phyloP scores from a whole-genome alignment of 37 sponge, comb jelly and placozoan species.

The Chondrosia reniformis region DNA sequence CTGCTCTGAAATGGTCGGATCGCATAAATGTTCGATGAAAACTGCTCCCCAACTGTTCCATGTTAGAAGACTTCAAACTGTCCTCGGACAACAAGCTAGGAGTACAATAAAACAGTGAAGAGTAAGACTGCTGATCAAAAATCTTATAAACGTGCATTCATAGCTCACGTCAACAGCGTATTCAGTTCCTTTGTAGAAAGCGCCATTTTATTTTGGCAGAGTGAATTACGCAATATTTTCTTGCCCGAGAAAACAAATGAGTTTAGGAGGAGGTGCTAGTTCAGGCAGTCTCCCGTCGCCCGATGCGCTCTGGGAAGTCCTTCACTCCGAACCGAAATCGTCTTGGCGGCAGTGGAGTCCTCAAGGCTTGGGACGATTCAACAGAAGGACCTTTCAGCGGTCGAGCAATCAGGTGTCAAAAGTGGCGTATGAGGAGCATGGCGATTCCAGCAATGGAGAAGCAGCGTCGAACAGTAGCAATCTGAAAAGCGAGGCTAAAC shows the following conservation, averaged over 20 bases:
- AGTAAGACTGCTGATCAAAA: not conserved
- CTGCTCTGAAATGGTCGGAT: constrained; percentile 86
- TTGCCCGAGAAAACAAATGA: no score
- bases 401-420: not conserved
- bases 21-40: constrained; percentile 72
- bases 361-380: no score
- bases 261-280: no score
- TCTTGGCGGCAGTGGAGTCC: no score
- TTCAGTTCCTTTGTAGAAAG: constrained; percentile 64
- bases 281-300: not conserved
- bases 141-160: not conserved
- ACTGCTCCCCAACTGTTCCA: constrained; percentile 67
- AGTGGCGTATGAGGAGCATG: not conserved
- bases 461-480: not conserved
- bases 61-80: constrained; percentile 32
- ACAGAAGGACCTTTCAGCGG: no score
- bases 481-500: not conserved
- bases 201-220: constrained; percentile 29
- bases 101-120: not conserved
- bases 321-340: not conserved
- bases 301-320: constrained; percentile 17
- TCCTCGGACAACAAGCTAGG: constrained; percentile 65
- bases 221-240: not conserved
- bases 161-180: constrained; percentile 44
- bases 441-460: not conserved